Evolutionary conservation across 1,140 invertebrate species (phyloP), one percentile per base, ranked within the genome.

Genomic region (Mactra quadrangularis): DNA sequence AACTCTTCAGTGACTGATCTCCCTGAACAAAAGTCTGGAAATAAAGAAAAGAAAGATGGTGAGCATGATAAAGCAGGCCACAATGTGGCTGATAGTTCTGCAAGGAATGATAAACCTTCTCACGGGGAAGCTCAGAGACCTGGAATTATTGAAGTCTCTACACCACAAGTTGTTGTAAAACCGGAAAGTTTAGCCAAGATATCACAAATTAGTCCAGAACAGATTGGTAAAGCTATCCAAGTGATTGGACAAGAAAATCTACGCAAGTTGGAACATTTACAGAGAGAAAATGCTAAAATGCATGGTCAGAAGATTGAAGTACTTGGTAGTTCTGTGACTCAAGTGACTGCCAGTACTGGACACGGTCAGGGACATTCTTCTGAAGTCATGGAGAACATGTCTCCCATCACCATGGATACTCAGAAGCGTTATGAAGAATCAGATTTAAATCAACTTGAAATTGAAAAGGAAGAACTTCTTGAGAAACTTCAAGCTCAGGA

Each of bases 201-300:
- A 7, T 13, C 74, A 7, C 74, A 76, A 22, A 81, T 81, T n/a
- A 81, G 60, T 35, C 64, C 53, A 29, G 77, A 81, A 50, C 66
- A 68, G 31, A 81, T 81, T 71, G 77, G 77, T 35, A 81, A 71
- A 55, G 77, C 77, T 57, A 81, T 81, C n/a, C 77, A 81, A 50
- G 77, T 81, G n/a, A 81, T 81, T 68, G 77, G 77, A 13, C 77
- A 81, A 55, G 77, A 81, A 41, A 81, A 81, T 29, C 45, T 81
- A 13, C 64, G 77, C 35, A 81, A 66, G 59, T 31, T 81, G 22
- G 77, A 81, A 71, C 53, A 57, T 4, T 35, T 81, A 35, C 50
- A 71, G n/a, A 71, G 62, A 33, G 76, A 68, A 55, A 81, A 52
- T 71, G 62, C 25, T 0, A 59, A 62, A 29, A 25, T 59, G 15